Evolutionary conservation across 2,888 invertebrate genomes (phyloP), one percentile per base, ranked within the genome.

Genomic region (Scaptomyza caliginosa): DNA sequence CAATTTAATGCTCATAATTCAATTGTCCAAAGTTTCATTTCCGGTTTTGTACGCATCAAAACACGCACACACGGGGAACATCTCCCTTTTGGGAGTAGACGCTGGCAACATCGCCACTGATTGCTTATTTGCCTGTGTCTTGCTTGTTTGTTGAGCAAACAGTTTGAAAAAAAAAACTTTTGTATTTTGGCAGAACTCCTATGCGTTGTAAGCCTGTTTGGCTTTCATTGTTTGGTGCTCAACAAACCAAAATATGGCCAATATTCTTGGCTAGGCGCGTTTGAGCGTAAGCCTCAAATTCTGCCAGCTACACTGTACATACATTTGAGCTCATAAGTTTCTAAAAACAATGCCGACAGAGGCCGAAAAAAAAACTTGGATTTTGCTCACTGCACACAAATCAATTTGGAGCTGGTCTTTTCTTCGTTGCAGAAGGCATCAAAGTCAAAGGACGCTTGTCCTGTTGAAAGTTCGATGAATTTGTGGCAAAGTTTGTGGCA

Each of bases 1-100:
- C 67, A 77, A 78, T 68, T 72, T 66, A 54, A 51, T 69, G 66
- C 58, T 57, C 64, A 70, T 80, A 77, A 77, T 74, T 78, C 66
- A 77, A 78, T 77, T 77, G 74, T 60, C 52, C 66, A 74, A 68
- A 11, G 59, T 74, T 69, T 68, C 58, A 67, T 64, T 71, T 71
- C 65, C 72, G 64, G 36, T 52, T 62, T 62, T 48, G 45, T 60
- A 54, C 60, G 59, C 57, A 65, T 49, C 64, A 54, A 13, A 34
- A 51, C 30, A 62, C 49, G 6, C 30, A 32, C 30, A 26, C 8
- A 4, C 26, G 13, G 21, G 60, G 42, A 55, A 17, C 49, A 51
- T 17, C 17, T 50, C 21, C n/a, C n/a, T 32, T 23, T 23, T 43
- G 28, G 46, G 36, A 48, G 32, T 34, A n/a, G 6, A n/a, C 28